These are phyloP conservation scores for Congeria kusceri DNA, from an alignment of 2,888 invertebrate species.

Conservation along the genomic window DNA sequence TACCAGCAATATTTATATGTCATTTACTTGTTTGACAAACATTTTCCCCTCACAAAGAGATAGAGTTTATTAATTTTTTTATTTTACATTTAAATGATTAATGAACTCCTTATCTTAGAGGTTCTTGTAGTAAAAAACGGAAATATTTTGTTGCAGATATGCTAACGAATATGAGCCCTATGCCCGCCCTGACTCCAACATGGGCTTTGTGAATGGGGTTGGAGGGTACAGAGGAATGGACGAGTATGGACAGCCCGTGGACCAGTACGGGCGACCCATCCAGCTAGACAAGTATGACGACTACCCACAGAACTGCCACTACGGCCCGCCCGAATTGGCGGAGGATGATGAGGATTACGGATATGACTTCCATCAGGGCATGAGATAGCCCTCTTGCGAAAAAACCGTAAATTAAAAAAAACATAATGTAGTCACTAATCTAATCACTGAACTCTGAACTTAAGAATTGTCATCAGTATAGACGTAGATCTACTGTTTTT, in stretches of 20 bases:
- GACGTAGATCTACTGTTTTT: too few species aligned
- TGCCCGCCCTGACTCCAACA: constrained; percentile 80
- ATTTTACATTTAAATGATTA: too few species aligned
- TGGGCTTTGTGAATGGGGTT: constrained; percentile 81
- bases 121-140: too few species aligned
- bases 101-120: too few species aligned
- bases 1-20: too few species aligned
- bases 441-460: too few species aligned
- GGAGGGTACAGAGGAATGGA: constrained; percentile 76
- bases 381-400: constrained; percentile 27
- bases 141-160: constrained; percentile 61
- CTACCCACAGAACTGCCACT: constrained; percentile 49
- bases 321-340: constrained; percentile 12
- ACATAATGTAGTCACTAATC: too few species aligned
- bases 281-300: constrained; percentile 62
- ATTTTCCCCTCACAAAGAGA: too few species aligned
- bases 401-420: too few species aligned
- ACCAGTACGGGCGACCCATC: constrained; percentile 57
- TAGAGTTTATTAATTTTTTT: too few species aligned
- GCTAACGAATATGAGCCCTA: constrained; percentile 82
- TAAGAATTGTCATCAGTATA: too few species aligned
- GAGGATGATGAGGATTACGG: constrained; percentile 32
- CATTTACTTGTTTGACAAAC: too few species aligned
- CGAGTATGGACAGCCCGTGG: constrained; percentile 64
- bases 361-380: constrained; percentile 18